Conservation (phyloP, 2,113 vertebrate species). For the Odontesthes bonariensis region DNA sequence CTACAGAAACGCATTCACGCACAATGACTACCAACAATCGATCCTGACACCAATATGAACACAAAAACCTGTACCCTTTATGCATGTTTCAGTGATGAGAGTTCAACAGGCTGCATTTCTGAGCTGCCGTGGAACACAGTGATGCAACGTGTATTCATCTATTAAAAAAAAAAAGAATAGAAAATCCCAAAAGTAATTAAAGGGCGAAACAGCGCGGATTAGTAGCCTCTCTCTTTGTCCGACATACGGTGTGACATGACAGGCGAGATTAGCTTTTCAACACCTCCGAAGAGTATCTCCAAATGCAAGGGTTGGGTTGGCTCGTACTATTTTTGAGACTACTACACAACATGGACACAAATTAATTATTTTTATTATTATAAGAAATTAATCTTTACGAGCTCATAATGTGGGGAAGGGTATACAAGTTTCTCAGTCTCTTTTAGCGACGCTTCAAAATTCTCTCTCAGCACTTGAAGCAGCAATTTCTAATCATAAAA, state of each 20-base stretch:
- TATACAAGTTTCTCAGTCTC: neutral
- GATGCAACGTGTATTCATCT: neutral
- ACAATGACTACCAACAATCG: conserved; percentile 37
- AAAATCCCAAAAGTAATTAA: neutral
- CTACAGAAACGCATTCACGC: conserved; percentile 38
- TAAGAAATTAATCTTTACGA: neutral
- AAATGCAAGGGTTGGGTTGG: neutral
- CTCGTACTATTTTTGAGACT: neutral
- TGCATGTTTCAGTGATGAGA: neutral
- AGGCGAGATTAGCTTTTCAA: conserved; percentile 18
- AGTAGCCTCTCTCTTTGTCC: neutral
- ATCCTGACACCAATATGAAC: conserved; percentile 32
- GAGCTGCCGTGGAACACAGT: neutral
- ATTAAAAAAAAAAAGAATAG: neutral
- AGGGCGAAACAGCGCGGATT: neutral
- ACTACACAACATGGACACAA: neutral
- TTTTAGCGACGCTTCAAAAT: neutral
- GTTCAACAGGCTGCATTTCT: neutral
- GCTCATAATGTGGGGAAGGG: too few relatives aligned
- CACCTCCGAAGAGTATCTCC: neutral
- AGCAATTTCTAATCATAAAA: too few relatives aligned
- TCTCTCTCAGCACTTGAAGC: neutral
- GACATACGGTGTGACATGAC: conserved; percentile 1
- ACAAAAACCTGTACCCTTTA: conserved; percentile 16
- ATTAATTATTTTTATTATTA: neutral